A percentile compares a stretch with the other conserved stretches of the same genome.
phyloP scores from a whole-genome alignment of 2,113 vertebrate species.

The Tylochromis polylepis region DNA sequence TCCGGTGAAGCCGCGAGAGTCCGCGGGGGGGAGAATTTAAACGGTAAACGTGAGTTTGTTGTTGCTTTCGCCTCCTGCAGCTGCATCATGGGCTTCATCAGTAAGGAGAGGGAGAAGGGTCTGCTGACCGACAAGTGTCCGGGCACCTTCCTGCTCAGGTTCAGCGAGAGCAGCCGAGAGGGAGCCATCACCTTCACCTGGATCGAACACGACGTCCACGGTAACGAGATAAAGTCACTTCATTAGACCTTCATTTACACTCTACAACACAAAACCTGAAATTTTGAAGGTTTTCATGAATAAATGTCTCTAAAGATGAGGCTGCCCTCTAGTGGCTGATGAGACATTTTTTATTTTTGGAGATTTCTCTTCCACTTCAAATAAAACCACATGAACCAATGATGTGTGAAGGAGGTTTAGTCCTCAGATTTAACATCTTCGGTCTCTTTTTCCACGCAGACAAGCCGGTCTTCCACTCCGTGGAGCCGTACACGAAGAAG shows the following conservation, averaged over 20 bases:
- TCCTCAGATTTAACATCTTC: background rate
- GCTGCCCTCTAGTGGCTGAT: background rate
- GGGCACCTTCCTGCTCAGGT: slow-evolving; percentile 89
- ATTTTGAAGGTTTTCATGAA: background rate
- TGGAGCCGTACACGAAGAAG: slow-evolving; percentile 94
- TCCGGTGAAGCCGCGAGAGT: background rate
- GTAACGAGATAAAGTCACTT: slow-evolving; percentile 27
- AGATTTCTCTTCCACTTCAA: background rate
- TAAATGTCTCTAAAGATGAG: background rate
- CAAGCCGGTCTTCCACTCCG: slow-evolving; percentile 85
- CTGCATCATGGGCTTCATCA: slow-evolving; percentile 93
- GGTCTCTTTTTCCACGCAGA: background rate
- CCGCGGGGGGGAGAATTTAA: background rate
- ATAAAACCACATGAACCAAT: background rate
- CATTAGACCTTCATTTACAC: background rate
- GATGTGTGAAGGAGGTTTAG: background rate
- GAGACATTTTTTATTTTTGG: background rate
- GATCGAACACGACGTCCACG: slow-evolving; percentile 82
- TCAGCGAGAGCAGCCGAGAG: slow-evolving; percentile 94
- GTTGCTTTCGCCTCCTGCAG: slow-evolving; percentile 55
- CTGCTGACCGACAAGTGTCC: slow-evolving; percentile 82
- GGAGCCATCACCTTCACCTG: slow-evolving; percentile 98
- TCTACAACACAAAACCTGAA: background rate
- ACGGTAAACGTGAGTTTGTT: background rate
- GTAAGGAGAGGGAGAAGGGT: slow-evolving; percentile 85